Conservation (phyloP, 1,140 invertebrate genomes). For the Chironomus tepperi region DNA sequence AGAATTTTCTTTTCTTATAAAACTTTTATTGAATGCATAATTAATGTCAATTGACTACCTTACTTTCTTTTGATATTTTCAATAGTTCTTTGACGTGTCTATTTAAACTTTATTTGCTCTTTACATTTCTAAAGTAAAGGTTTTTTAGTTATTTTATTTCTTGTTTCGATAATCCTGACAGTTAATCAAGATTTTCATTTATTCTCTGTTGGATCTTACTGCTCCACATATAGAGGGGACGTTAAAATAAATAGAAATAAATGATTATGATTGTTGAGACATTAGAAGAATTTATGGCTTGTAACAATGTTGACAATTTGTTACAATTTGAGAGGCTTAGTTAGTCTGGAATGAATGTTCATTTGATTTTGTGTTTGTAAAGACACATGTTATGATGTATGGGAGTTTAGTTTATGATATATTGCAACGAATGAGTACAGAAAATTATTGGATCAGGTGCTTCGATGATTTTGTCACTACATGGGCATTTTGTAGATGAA, state of each 20-base stretch:
- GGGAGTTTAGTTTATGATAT: conserved; percentile 10
- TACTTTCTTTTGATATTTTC: not conserved
- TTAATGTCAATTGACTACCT: not conserved
- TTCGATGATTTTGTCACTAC: not conserved
- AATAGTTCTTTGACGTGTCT: not conserved
- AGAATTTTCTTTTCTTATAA: not conserved
- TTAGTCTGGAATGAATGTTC: not conserved
- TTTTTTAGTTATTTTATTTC: too few relatives aligned
- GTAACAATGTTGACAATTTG: conserved; percentile 19
- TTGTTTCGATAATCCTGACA: not conserved
- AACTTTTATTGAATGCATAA: not conserved
- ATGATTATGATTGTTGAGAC: conserved; percentile 3
- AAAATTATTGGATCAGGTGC: not conserved
- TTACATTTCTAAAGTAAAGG: too few relatives aligned
- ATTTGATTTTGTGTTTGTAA: not conserved
- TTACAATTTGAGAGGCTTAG: conserved; percentile 10
- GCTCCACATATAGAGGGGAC: not conserved
- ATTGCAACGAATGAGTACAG: not conserved
- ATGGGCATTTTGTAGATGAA: not conserved
- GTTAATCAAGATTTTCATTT: conserved; percentile 22
- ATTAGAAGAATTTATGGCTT: conserved; percentile 17
- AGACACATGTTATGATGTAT: conserved; percentile 1
- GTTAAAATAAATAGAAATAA: conserved; percentile 16
- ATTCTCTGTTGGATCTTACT: not conserved
- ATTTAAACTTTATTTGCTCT: too few relatives aligned